Conservation (phyloP, 2,797 vertebrate genomes). For the Channallabes apus region DNA sequence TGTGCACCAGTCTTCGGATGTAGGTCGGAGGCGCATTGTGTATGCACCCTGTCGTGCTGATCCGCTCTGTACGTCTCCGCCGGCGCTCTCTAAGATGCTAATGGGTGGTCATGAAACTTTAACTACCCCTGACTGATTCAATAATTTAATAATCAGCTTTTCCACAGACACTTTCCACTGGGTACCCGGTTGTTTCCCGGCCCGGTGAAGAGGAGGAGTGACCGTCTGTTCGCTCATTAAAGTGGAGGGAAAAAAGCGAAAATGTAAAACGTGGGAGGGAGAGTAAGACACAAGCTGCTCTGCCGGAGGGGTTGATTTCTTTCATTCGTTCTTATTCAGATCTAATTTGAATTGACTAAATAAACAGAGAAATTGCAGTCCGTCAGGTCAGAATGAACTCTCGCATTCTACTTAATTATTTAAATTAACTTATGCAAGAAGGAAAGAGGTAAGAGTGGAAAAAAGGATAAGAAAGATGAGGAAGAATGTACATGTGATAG, state of each 20-base stretch:
- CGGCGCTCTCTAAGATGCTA: constrained; percentile 58
- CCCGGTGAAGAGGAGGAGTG: constrained; percentile 30
- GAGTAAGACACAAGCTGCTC: no score
- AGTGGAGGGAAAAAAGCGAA: not conserved
- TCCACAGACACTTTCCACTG: constrained; percentile 57
- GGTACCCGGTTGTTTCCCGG: constrained; percentile 42
- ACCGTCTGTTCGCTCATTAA: constrained; percentile 7
- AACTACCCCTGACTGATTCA: constrained; percentile 66
- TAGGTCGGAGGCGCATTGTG: constrained; percentile 27
- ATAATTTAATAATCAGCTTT: constrained; percentile 74
- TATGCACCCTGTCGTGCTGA: constrained; percentile 9
- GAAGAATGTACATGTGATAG: not conserved
- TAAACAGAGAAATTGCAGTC: not conserved
- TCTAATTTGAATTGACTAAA: not conserved
- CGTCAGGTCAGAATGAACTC: not conserved
- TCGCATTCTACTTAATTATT: no score
- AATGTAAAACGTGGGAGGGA: not conserved
- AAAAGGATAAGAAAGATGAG: not conserved
- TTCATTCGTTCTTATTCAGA: not conserved
- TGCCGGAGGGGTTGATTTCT: not conserved
- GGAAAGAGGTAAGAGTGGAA: not conserved
- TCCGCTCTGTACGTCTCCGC: constrained; percentile 33
- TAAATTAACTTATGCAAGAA: not conserved
- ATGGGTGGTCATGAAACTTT: constrained; percentile 73
- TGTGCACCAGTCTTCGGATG: not conserved